phyloP scores from a whole-genome alignment of 2,888 invertebrate species.

The Athrips mouffetella region DNA sequence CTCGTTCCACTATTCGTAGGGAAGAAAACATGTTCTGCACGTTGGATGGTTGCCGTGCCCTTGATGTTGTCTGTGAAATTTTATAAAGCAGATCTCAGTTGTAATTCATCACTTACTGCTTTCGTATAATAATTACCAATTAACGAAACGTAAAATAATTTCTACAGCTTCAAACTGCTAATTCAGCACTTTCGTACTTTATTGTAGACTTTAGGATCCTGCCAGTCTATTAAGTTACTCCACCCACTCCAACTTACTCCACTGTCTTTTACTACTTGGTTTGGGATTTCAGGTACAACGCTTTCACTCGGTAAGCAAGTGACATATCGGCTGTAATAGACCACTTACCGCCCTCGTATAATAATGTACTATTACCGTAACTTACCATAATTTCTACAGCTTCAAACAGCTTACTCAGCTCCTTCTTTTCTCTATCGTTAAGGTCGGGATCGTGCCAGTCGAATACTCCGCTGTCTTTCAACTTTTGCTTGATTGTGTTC shows the following conservation, averaged over 20 bases:
- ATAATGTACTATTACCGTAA: background rate
- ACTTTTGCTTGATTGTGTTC: constrained; percentile 47
- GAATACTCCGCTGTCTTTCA: constrained; percentile 54
- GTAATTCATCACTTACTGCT: no score
- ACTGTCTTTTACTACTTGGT: constrained; percentile 48
- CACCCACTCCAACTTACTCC: no score
- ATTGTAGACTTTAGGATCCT: constrained; percentile 37
- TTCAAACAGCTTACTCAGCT: constrained; percentile 53
- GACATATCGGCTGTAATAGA: no score
- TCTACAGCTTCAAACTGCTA: constrained; percentile 59
- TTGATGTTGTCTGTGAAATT: constrained; percentile 46
- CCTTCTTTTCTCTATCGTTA: constrained; percentile 49
- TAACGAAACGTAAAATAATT: constrained; percentile 51
- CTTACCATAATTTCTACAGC: constrained; percentile 63
- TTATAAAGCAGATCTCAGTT: background rate
- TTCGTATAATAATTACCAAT: background rate
- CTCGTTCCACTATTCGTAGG: constrained; percentile 54
- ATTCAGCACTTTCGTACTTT: constrained; percentile 53
- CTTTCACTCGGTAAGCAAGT: no score
- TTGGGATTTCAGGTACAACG: no score
- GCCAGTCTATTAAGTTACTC: no score
- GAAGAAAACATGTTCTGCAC: constrained; percentile 58
- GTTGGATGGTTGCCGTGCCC: constrained; percentile 56
- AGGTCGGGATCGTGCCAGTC: constrained; percentile 39
- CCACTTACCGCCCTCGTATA: no score